Evolutionary conservation across 2,888 invertebrate genomes (phyloP).

Genomic region (Lasioglossum figueresi): DNA sequence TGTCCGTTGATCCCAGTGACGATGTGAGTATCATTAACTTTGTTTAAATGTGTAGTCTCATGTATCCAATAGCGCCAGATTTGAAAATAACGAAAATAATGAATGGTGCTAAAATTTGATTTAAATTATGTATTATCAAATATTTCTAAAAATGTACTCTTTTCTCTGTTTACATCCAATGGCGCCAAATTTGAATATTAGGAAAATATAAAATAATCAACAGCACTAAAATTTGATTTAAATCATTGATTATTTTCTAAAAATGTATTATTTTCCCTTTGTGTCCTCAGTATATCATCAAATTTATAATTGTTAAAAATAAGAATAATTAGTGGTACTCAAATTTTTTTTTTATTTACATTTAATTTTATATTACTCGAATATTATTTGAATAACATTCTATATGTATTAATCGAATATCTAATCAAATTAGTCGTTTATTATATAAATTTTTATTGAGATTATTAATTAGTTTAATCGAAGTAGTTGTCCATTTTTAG

Average conservation of each 20-base stretch:
- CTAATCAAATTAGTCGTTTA: not conserved
- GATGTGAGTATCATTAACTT: slow-evolving; percentile 85
- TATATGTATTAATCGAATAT: no score
- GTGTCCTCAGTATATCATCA: not conserved
- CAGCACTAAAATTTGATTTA: not conserved
- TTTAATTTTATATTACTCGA: not conserved
- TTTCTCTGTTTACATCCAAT: no score
- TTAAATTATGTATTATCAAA: no score
- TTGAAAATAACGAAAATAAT: not conserved
- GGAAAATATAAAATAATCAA: not conserved
- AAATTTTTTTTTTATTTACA: not conserved
- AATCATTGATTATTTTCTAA: no score
- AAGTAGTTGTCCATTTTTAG: slow-evolving; percentile 70
- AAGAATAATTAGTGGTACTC: not conserved
- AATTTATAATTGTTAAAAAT: not conserved
- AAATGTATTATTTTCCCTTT: not conserved
- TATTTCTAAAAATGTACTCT: not conserved
- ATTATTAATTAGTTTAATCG: not conserved
- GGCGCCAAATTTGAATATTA: no score
- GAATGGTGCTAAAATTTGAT: not conserved
- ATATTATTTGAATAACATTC: no score
- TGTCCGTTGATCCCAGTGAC: slow-evolving; percentile 89
- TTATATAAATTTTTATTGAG: not conserved
- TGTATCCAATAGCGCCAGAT: not conserved
- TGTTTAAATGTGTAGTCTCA: not conserved